phyloP scores from a whole-genome alignment of 1,140 invertebrate species.

The Sesamia nonagrioides region DNA sequence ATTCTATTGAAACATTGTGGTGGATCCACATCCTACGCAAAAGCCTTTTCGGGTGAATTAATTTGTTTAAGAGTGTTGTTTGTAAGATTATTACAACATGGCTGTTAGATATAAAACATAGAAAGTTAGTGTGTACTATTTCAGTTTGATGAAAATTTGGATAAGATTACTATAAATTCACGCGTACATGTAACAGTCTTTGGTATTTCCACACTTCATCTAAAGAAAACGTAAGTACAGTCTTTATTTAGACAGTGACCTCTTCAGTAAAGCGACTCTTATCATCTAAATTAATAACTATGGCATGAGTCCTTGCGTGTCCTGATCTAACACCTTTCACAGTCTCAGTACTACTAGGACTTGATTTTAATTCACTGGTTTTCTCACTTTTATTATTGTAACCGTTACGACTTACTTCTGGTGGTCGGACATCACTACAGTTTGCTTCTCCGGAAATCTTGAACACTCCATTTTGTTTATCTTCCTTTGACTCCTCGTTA shows the following conservation, averaged over 20 bases:
- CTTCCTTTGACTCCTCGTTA: conserved; percentile 72
- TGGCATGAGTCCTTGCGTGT: conserved; percentile 91
- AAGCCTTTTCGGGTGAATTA: conserved; percentile 16
- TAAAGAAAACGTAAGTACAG: conserved; percentile 70
- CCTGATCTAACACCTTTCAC: conserved; percentile 88
- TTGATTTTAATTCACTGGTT: conserved; percentile 75
- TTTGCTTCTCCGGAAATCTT: conserved; percentile 83
- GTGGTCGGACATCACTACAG: conserved; percentile 81
- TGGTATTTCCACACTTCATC: conserved; percentile 48
- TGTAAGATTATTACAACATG: neutral
- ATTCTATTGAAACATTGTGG: conserved; percentile 28
- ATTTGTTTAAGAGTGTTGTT: neutral
- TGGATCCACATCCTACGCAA: conserved; percentile 8
- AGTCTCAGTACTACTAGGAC: conserved; percentile 80
- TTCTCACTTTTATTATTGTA: conserved; percentile 75
- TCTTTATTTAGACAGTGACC: conserved; percentile 90
- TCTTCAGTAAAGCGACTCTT: conserved; percentile 94
- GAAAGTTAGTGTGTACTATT: neutral
- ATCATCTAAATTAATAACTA: conserved; percentile 93
- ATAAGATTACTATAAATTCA: too few relatives aligned
- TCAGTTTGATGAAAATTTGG: too few relatives aligned
- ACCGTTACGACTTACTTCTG: conserved; percentile 78
- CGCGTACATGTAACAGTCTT: neutral
- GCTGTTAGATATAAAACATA: neutral
- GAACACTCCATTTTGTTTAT: conserved; percentile 81